Evolutionary conservation across 1,140 invertebrate species (phyloP), one percentile per base, ranked within the genome.

Genomic region (Pinna nobilis): DNA sequence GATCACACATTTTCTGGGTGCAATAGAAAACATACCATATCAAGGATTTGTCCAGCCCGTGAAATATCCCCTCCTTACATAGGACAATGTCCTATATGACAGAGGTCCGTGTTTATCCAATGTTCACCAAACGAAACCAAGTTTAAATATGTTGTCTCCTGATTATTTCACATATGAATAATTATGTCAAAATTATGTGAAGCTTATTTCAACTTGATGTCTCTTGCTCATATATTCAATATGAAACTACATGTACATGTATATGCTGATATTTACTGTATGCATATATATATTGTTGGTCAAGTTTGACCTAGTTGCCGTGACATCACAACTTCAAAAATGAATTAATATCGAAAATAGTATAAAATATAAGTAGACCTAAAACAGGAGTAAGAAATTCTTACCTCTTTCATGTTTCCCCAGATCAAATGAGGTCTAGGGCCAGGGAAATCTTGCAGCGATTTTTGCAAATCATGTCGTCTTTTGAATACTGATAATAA

Each of bases 391-490:
- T 32, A 28, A 18, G 30, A 9, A 30, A 18, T 25, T 11, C 28
- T 25, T 64, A 80, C 75, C 73, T 80, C 70, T 37, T 67, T 59
- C 49, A 61, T 74, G 47, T 80, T 80, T 0, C 79, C 79, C 49
- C 66, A 73, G 15, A 80, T 41, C 61, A 74, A 80, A 18, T 77
- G 72, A 2, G 79, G 72, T 30, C 37, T 63, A 2, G 79, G 79
- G 20, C 79, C 79, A 4, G 79, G 73, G 53, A 80, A 80, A 25
- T 75, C 65, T 47, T 74, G 77, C 15, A 80, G 71, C 18, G 55
- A 37, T 23, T 33, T 59, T 55, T 69, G 35, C 33, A 76, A 49
- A 11, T 69, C 57, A 20, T 70, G 59, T 61, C 57, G 75, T 28
- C 47, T 65, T 39, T 69, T 63, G 13, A 73, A 59, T 0, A 74